Evolutionary conservation across 2,113 vertebrate genomes (phyloP), one percentile per base, ranked within the genome.

Genomic region (Oostethus manadensis): DNA sequence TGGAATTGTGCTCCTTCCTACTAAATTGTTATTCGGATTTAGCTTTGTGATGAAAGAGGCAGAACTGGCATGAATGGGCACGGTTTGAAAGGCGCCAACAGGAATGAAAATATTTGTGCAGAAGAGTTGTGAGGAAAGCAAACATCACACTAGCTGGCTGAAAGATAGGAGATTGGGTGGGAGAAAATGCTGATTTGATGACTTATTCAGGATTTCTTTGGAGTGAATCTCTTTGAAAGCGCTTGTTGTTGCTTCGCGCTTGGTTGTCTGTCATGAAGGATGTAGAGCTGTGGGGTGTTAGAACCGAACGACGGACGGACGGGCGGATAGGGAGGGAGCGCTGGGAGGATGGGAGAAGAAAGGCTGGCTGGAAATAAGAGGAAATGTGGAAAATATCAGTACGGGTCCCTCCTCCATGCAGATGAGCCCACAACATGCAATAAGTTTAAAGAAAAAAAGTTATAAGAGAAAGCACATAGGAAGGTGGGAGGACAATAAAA

Each of bases 201-300:
- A 67, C 63, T 76, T 81, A 69, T 81, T 80, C 63, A 70, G 38
- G 43, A 51, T 58, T 71, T 47, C 70, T 76, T 60, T 60, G 14
- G 62, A 59, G 66, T 63, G 49, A 63, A 33, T 54, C 21, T 53
- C 65, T 73, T 65, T 83, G 68, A 78, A 76, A 74, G 48, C 66
- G 68, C 66, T 85, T 83, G 74, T 77, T 74, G 76, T 68, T 62
- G 64, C 45, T 76, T 70, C 61, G 8, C 15, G 17, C 56, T 74
- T 44, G 48, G 49, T 70, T 60, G 58, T 70, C 58, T 70, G 58
- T 67, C 71, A 59, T 22, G 77, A 15, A 58, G 63, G 66, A 64
- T 46, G 50, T 55, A 46, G 43, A 73, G 61, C 48, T 54, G 62
- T 49, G 29, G 66, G 49, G 18, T 40, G 63, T 66, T 5, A 45